Evolutionary conservation across 2,888 invertebrate genomes (phyloP).

Genomic region (Zhuqinia jingwanae): DNA sequence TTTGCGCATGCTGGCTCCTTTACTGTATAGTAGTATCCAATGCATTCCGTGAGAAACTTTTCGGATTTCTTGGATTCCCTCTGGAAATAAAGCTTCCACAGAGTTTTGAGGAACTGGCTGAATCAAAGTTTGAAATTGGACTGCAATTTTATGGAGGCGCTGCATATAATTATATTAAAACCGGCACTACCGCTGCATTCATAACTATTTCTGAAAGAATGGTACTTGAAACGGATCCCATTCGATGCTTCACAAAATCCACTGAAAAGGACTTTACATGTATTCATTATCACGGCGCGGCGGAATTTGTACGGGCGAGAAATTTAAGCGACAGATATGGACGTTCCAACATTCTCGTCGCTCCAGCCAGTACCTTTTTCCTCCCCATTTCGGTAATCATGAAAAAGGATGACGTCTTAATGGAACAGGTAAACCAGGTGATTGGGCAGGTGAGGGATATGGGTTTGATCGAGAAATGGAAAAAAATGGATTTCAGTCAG

Average conservation of each 20-base stretch:
- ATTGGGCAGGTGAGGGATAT: slow-evolving; percentile 53
- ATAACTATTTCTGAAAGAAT: slow-evolving; percentile 46
- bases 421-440: slow-evolving; percentile 53
- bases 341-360: slow-evolving; percentile 24
- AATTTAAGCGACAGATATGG: slow-evolving; percentile 62
- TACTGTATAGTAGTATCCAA: slow-evolving; percentile 49
- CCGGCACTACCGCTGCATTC: slow-evolving; percentile 50
- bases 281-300: slow-evolving; percentile 62
- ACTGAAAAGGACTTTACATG: slow-evolving; percentile 49
- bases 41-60: slow-evolving; percentile 68
- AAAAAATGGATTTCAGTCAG: slow-evolving; percentile 53
- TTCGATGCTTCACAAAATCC: slow-evolving; percentile 53
- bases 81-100: slow-evolving; percentile 51
- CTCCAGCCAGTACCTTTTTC: slow-evolving; percentile 40
- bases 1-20: slow-evolving; percentile 47
- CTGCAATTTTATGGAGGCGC: slow-evolving; percentile 69
- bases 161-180: slow-evolving; percentile 54
- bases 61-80: slow-evolving; percentile 66
- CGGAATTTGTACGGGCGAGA: slow-evolving; percentile 51
- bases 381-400: slow-evolving; percentile 49
- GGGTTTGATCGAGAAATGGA: slow-evolving; percentile 62
- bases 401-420: slow-evolving; percentile 45
- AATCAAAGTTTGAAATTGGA: slow-evolving; percentile 56
- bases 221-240: slow-evolving; percentile 48
- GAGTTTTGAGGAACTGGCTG: slow-evolving; percentile 64